phyloP scores from a whole-genome alignment of 2,113 vertebrate species.

The Acanthochromis polyacanthus region DNA sequence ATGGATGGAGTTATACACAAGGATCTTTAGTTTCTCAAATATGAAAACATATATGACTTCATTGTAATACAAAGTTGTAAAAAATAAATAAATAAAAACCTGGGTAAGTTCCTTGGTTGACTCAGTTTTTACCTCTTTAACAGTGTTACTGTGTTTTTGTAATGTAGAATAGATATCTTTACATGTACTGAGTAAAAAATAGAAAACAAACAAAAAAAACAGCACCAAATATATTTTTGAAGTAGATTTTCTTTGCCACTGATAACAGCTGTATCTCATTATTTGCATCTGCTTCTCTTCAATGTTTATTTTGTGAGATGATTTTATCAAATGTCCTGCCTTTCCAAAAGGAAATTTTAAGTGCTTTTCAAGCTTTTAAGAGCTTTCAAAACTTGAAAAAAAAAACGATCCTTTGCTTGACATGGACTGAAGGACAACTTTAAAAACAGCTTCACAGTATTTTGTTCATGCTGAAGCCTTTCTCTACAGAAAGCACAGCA shows the following conservation, averaged over 20 bases:
- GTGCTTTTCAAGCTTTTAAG: not conserved
- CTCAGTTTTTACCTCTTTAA: too few relatives aligned
- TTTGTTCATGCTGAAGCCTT: not conserved
- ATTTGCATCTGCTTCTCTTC: not conserved
- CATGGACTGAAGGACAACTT: too few relatives aligned
- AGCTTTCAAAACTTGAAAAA: not conserved
- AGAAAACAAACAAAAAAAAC: not conserved
- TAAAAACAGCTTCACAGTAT: not conserved
- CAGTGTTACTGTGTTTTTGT: too few relatives aligned
- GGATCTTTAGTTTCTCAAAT: too few relatives aligned
- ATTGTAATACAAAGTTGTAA: too few relatives aligned
- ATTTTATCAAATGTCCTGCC: not conserved
- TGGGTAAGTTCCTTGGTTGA: too few relatives aligned
- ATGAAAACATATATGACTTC: too few relatives aligned
- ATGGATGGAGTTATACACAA: too few relatives aligned
- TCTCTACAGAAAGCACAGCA: not conserved
- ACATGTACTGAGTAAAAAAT: too few relatives aligned
- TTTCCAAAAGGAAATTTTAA: not conserved
- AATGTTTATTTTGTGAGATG: not conserved
- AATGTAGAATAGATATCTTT: too few relatives aligned
- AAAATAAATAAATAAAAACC: too few relatives aligned
- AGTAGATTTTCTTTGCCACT: not conserved
- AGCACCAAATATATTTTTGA: not conserved
- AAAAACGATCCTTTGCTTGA: too few relatives aligned
- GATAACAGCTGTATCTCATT: not conserved